Percentiles rank a stretch among this genome's conserved stretches.
These are phyloP conservation scores for Akabosia matsudoensis DNA, from an alignment of 1,140 invertebrate genomes.

Conservation along the genomic window DNA sequence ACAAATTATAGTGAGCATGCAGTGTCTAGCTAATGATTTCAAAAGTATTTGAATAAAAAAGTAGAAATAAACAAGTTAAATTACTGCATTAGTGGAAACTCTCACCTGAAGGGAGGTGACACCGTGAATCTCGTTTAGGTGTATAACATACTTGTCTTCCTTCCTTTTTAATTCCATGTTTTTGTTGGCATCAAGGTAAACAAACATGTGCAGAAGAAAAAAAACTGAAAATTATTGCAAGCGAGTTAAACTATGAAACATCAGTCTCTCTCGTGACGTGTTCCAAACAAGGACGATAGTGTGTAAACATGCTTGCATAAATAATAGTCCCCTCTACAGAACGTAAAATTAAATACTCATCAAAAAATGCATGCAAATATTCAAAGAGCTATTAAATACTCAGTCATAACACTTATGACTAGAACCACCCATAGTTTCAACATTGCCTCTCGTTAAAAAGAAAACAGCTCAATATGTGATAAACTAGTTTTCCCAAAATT, in stretches of 20 bases:
- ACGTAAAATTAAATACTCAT: neutral
- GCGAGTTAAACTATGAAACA: neutral
- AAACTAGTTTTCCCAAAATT: neutral
- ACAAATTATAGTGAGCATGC: too few relatives aligned
- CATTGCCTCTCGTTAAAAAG: neutral
- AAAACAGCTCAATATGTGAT: neutral
- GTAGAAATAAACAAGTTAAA: too few relatives aligned
- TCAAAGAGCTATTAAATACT: neutral
- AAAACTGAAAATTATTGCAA: neutral
- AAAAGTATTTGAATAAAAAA: too few relatives aligned
- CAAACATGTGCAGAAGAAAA: neutral
- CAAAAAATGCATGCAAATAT: neutral
- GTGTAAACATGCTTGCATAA: neutral
- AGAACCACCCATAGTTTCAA: neutral
- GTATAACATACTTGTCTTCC: too few relatives aligned
- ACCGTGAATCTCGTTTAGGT: too few relatives aligned
- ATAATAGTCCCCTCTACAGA: neutral
- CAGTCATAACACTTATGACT: neutral
- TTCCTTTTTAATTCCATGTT: conserved; percentile 17
- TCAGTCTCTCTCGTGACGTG: neutral
- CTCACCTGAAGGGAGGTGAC: too few relatives aligned
- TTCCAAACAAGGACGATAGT: neutral
- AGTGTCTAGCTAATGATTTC: too few relatives aligned
- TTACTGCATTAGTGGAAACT: too few relatives aligned
- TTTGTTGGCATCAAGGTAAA: conserved; percentile 8